Percentiles rank a stretch among this genome's conserved stretches.
phyloP scores from a whole-genome alignment of 2,797 vertebrate species.

The Poeciliopsis gracilis region DNA sequence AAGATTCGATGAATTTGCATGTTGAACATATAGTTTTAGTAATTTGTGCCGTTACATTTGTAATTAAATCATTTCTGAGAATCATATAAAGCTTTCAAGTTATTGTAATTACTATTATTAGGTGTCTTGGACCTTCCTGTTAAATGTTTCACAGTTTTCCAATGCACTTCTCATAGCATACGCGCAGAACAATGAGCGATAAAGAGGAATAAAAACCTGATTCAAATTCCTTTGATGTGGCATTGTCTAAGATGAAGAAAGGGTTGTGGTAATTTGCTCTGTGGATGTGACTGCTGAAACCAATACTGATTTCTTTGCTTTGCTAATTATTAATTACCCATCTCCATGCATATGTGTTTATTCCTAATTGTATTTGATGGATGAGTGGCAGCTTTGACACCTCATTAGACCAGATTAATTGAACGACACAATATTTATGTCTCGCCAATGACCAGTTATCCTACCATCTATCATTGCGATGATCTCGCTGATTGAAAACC shows the following conservation, averaged over 20 bases:
- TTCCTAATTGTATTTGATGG: slow-evolving; percentile 98
- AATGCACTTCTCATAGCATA: slow-evolving; percentile 28
- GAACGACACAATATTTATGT: slow-evolving; percentile 98
- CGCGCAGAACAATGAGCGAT: slow-evolving; percentile 35
- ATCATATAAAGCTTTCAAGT: neutral
- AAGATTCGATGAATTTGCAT: neutral
- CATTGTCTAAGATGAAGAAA: slow-evolving; percentile 62
- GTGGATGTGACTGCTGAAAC: slow-evolving; percentile 73
- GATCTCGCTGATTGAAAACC: slow-evolving; percentile 98
- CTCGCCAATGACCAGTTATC: slow-evolving; percentile 93
- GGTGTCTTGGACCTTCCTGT: slow-evolving; percentile 14
- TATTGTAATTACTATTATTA: neutral
- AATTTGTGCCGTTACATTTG: neutral
- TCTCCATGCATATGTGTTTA: slow-evolving; percentile 87
- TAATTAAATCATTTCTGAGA: neutral
- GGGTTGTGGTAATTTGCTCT: slow-evolving; percentile 72
- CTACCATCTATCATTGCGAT: slow-evolving; percentile 94
- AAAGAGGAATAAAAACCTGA: slow-evolving; percentile 44
- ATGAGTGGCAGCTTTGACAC: slow-evolving; percentile 97
- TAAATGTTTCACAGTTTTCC: slow-evolving; percentile 33
- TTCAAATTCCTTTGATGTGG: slow-evolving; percentile 65
- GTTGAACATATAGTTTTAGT: neutral
- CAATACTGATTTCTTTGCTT: slow-evolving; percentile 82
- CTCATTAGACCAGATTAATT: slow-evolving; percentile 95
- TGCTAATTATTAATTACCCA: slow-evolving; percentile 84